These are phyloP conservation scores for Stegodyphus dumicola DNA, from an alignment of 1,140 invertebrate species.

Conservation along the genomic window DNA sequence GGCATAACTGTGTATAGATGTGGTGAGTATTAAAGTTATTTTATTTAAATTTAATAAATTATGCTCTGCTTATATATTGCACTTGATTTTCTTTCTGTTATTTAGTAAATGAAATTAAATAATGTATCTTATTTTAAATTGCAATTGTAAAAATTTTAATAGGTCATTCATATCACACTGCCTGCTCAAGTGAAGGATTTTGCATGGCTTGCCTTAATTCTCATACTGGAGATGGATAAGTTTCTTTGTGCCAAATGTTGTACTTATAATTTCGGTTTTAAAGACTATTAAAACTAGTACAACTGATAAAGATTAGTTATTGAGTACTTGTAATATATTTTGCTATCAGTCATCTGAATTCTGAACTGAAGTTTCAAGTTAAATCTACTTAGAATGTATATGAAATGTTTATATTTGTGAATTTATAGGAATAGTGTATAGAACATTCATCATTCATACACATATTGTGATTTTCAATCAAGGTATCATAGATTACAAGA, in stretches of 20 bases:
- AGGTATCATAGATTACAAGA: no score
- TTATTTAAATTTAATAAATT: neutral
- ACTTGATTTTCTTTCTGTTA: neutral
- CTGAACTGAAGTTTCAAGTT: no score
- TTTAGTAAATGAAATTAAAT: neutral
- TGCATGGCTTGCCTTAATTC: constrained; percentile 38
- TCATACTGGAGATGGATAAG: constrained; percentile 27
- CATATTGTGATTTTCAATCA: no score
- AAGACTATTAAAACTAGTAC: neutral
- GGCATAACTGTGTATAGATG: constrained; percentile 51
- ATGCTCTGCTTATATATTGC: neutral
- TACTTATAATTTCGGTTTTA: neutral
- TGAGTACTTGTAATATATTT: no score
- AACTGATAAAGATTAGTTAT: no score
- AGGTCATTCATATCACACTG: constrained; percentile 59
- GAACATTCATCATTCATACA: no score
- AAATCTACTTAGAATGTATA: no score
- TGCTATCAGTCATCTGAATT: no score
- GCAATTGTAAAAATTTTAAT: neutral
- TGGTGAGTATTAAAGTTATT: constrained; percentile 24
- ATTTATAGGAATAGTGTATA: no score
- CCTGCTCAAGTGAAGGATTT: constrained; percentile 49
- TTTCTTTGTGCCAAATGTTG: constrained; percentile 37
- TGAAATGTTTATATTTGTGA: no score
- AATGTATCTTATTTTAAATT: neutral